phyloP scores from a whole-genome alignment of 2,888 invertebrate species.

The Brassicogethes aeneus region DNA sequence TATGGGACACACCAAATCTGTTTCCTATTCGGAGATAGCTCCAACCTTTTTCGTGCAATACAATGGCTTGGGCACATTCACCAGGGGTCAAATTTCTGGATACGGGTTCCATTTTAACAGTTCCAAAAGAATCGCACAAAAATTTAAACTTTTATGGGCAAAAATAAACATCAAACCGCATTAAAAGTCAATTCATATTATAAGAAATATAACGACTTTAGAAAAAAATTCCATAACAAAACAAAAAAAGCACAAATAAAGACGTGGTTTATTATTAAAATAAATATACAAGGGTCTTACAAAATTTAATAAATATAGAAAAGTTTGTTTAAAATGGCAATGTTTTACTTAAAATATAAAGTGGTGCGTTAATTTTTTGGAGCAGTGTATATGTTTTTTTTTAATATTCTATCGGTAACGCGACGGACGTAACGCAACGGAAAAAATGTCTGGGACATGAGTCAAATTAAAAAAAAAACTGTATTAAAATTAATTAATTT shows the following conservation, averaged over 20 bases:
- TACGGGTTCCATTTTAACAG: background rate
- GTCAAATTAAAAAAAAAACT: no score
- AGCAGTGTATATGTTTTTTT: no score
- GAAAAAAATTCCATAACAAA: background rate
- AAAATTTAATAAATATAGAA: background rate
- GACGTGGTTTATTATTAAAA: background rate
- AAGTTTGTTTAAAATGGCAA: background rate
- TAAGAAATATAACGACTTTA: background rate
- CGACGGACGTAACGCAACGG: no score
- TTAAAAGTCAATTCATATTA: background rate
- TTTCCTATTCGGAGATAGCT: background rate
- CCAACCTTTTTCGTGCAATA: no score
- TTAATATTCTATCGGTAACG: no score
- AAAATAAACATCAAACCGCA: background rate
- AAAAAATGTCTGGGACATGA: no score
- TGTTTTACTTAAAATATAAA: background rate
- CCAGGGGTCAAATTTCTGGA: background rate
- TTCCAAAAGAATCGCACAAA: background rate
- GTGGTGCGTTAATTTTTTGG: conserved; percentile 1
- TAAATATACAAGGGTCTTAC: background rate
- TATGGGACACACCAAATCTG: no score
- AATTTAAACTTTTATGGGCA: background rate
- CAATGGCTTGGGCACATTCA: no score
- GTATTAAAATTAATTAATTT: no score
- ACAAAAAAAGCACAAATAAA: background rate